Conservation (phyloP, 2,888 invertebrate genomes). For the Ichneumon xanthorius region DNA sequence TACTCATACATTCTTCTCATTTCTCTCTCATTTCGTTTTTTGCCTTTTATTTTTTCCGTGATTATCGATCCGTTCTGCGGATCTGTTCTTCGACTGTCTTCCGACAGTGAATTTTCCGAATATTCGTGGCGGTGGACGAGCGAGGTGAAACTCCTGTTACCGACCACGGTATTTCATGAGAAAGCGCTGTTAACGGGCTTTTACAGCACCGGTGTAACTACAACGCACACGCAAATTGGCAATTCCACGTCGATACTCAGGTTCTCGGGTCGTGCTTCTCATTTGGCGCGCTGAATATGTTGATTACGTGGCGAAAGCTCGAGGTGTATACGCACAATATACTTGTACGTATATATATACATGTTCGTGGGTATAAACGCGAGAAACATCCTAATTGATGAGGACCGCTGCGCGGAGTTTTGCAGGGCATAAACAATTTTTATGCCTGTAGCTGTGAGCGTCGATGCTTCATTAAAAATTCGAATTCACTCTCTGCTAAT, state of each 20-base stretch:
- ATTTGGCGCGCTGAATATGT: conserved; percentile 76
- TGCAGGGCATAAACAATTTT: conserved; percentile 81
- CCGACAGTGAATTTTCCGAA: background rate
- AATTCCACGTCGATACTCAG: conserved; percentile 57
- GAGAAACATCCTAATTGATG: conserved; percentile 78
- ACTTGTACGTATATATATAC: conserved; percentile 28
- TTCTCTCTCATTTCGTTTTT: background rate
- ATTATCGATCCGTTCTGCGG: conserved; percentile 11
- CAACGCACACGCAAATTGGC: conserved; percentile 66
- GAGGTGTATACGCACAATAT: conserved; percentile 20
- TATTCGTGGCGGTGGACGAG: background rate
- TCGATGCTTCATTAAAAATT: conserved; percentile 80
- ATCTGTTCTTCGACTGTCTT: background rate
- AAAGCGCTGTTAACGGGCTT: background rate
- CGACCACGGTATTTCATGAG: background rate
- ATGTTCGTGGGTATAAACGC: background rate
- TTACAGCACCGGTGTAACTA: conserved; percentile 23
- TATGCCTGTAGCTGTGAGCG: conserved; percentile 74
- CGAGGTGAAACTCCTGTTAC: background rate
- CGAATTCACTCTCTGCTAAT: conserved; percentile 68
- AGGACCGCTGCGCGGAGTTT: conserved; percentile 77
- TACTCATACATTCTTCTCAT: background rate
- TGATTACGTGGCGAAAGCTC: conserved; percentile 76
- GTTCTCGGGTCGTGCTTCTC: conserved; percentile 64
- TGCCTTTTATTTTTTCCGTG: conserved; percentile 1